Percentiles rank a stretch among this genome's conserved stretches.
Evolutionary conservation across 2,113 vertebrate species (phyloP).

Genomic region (Macroglossus sobrinus): DNA sequence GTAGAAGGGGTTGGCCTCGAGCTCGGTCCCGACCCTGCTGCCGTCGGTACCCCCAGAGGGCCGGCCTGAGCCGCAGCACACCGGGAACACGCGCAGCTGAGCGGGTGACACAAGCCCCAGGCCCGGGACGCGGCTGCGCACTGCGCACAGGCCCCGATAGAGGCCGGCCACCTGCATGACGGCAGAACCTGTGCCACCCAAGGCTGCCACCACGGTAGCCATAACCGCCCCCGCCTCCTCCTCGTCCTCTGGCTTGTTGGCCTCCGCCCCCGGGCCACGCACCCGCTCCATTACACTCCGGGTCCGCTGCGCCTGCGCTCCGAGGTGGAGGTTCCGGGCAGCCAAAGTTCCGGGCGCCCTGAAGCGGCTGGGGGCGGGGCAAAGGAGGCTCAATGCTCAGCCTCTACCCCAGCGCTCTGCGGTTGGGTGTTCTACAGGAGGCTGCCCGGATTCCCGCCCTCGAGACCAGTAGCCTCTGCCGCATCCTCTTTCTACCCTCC

Average conservation of each 20-base stretch:
- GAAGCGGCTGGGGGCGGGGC: rapidly evolving
- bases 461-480: conserved; percentile 23
- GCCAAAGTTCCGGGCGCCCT: conserved; percentile 48
- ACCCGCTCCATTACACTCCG: conserved; percentile 45
- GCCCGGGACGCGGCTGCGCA: conserved; percentile 83
- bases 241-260: background rate
- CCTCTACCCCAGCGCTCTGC: background rate
- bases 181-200: background rate
- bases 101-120: conserved; percentile 85
- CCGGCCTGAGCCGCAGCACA: conserved; percentile 70
- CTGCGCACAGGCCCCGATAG: conserved; percentile 86
- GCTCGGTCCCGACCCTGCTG: conserved; percentile 59
- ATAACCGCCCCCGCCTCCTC: background rate
- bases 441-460: background rate
- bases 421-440: rapidly evolving
- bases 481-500: too few relatives aligned
- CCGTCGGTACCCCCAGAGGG: background rate
- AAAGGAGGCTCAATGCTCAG: background rate
- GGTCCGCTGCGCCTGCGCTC: background rate
- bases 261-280: background rate
- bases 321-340: conserved; percentile 41
- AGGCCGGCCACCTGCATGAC: conserved; percentile 86
- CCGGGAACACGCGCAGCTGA: conserved; percentile 85
- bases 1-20: conserved; percentile 92
- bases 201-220: background rate